Evolutionary conservation across 2,113 vertebrate genomes (phyloP).

Genomic region (Pantherophis guttatus): DNA sequence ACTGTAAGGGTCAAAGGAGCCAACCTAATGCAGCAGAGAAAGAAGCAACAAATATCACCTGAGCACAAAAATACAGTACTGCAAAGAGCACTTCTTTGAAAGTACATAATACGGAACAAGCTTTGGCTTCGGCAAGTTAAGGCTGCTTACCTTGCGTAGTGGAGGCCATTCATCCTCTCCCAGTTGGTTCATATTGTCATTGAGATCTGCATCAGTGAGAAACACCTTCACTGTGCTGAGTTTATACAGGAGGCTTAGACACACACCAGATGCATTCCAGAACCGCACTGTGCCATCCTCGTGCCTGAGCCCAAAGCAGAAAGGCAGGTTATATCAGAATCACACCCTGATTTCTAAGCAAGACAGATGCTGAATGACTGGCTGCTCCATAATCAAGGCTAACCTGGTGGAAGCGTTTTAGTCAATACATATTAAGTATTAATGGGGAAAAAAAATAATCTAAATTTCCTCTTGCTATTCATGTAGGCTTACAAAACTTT

Average conservation of each 20-base stretch:
- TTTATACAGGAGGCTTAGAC: conserved; percentile 89
- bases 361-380: not conserved
- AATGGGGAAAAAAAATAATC: not conserved
- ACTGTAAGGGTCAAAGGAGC: conserved; percentile 96
- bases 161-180: conserved; percentile 95
- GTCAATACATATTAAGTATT: not conserved
- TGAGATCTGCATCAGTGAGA: conserved; percentile 87
- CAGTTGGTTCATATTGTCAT: conserved; percentile 84
- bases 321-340: not conserved
- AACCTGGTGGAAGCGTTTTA: not conserved
- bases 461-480: not conserved
- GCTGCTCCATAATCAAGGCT: not conserved
- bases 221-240: conserved; percentile 90
- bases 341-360: not conserved
- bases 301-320: conserved; percentile 70
- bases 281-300: conserved; percentile 94
- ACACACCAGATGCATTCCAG: conserved; percentile 96
- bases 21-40: conserved; percentile 75
- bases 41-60: not conserved
- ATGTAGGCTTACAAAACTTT: not conserved
- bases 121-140: conserved; percentile 1
- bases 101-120: not conserved
- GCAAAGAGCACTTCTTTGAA: not conserved
- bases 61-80: not conserved
- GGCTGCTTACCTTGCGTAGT: conserved; percentile 83